Evolutionary conservation across 1,140 invertebrate genomes (phyloP).

Genomic region (Papilio dardanus): DNA sequence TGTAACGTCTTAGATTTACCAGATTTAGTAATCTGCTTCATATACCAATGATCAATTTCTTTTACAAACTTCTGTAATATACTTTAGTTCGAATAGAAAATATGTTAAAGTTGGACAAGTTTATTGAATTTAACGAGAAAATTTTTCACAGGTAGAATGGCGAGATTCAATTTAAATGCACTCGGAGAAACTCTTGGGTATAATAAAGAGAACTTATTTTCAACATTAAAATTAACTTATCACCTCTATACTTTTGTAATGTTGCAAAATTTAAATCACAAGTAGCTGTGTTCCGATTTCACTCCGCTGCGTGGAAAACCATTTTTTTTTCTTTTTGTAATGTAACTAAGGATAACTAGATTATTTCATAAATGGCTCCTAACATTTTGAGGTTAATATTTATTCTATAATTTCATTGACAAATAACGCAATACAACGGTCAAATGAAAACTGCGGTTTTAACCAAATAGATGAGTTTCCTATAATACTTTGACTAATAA

Average conservation of each 20-base stretch:
- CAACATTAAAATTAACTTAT: slow-evolving; percentile 6
- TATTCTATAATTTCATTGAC: too few relatives aligned
- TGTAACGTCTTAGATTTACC: too few relatives aligned
- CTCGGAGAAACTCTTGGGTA: neutral
- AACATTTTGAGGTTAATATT: too few relatives aligned
- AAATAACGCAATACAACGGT: too few relatives aligned
- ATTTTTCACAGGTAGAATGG: slow-evolving; percentile 18
- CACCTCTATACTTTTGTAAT: neutral
- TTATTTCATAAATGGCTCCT: too few relatives aligned
- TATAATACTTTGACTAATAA: too few relatives aligned
- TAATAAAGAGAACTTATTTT: slow-evolving; percentile 4
- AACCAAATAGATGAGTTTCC: too few relatives aligned
- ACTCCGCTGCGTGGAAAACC: neutral
- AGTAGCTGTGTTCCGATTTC: neutral
- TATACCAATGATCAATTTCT: neutral
- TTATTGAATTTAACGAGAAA: neutral
- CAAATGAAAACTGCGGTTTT: too few relatives aligned
- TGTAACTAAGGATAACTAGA: neutral
- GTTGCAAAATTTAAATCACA: slow-evolving; percentile 12
- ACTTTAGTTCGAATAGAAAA: neutral
- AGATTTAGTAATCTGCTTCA: too few relatives aligned
- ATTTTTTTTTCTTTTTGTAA: neutral
- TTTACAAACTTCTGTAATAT: neutral
- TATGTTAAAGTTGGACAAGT: slow-evolving; percentile 19
- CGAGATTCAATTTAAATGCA: slow-evolving; percentile 17